These are phyloP conservation scores for Thumatha senex DNA, from an alignment of 2,888 invertebrate genomes.

Conservation along the genomic window DNA sequence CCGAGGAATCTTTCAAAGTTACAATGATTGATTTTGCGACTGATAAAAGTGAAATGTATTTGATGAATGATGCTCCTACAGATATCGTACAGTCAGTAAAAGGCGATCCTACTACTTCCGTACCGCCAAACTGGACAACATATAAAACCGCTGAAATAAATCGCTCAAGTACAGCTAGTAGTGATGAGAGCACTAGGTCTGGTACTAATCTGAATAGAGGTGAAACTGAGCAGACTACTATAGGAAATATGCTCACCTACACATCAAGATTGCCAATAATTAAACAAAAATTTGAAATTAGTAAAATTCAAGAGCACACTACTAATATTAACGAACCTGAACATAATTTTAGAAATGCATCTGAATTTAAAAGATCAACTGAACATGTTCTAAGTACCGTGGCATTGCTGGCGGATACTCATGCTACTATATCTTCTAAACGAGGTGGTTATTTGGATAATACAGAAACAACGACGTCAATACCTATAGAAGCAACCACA, in stretches of 20 bases:
- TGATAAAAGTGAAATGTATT: neutral
- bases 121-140: conserved; percentile 45
- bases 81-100: conserved; percentile 3
- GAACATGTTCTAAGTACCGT: neutral
- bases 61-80: neutral
- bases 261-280: conserved; percentile 48
- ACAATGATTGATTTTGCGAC: conserved; percentile 1
- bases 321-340: conserved; percentile 5
- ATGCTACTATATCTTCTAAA: conserved; percentile 54
- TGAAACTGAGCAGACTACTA: conserved; percentile 41
- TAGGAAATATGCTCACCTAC: conserved; percentile 40
- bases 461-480: conserved; percentile 40
- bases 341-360: conserved; percentile 1
- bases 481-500: conserved; percentile 17
- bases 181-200: conserved; percentile 28
- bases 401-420: conserved; percentile 15
- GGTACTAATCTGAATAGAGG: conserved; percentile 40
- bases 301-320: conserved; percentile 14
- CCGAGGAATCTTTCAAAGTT: neutral
- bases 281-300: conserved; percentile 26
- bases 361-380: neutral
- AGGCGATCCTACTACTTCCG: conserved; percentile 1
- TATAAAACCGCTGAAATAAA: conserved; percentile 55
- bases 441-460: conserved; percentile 66
- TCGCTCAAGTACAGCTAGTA: conserved; percentile 19